Base-by-base conservation (phyloP, 2,888 invertebrate species). In the Gonocerus acuteangulatus region DNA sequence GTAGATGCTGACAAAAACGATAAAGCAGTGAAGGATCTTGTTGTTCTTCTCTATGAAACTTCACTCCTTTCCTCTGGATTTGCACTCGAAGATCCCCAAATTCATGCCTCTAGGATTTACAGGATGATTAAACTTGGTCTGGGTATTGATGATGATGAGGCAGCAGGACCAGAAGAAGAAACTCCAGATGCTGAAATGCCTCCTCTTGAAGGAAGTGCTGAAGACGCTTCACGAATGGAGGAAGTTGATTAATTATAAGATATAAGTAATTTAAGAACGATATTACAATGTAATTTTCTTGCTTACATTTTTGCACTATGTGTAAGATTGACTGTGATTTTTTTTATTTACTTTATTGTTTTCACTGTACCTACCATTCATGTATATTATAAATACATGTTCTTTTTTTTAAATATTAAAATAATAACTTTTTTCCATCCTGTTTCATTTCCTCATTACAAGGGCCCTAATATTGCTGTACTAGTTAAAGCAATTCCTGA, bases 41-140 rank as follows among this genome's bases (percentile, higher is more conserved):
- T 97, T 4, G 89, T 95, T 74, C 79, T 99, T 36, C 78, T 99
- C 65, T 99, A 90, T 72, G 97, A 99, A 79, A 99, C 97, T 69
- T 86, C 96, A 18, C 82, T 99, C 1, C 79, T 99, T 65, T 93
- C 95, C 1, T 97, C 96, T 70, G 99, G 97, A 7, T 99, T 99
- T 78, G 84, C 89, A 1, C 79, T 99, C 52, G 97, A 97, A 70
- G 95, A 97, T 74, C 97, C 97, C 4, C 88, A 88, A 73, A 86
- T 89, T 0, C 97, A 99, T 71, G 95, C 96, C 51, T 85, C 87
- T 62, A 83, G 97, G 69, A 99, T 99, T 74, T 94, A 96, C 80
- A 82, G 97, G 69, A 99, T 99, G 97, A 95, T 99, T 80, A 96
- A 97, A 78, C 82, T 99, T 56, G 97, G 97, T 74, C 83, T 99